Conservation (phyloP, 1,140 invertebrate genomes). For the Habropoda laboriosa region DNA sequence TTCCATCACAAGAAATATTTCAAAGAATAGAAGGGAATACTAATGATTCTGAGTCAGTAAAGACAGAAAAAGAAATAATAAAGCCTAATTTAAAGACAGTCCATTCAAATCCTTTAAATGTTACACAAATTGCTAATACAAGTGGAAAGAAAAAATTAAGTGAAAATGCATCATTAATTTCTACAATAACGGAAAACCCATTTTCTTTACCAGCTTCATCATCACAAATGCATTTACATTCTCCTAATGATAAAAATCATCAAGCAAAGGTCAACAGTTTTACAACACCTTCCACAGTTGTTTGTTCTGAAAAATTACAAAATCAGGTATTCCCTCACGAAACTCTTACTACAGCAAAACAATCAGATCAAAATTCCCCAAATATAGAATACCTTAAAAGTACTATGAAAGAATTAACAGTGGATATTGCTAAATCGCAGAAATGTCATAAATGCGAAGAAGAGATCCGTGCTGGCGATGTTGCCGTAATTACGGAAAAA, state of each 20-base stretch:
- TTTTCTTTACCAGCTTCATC: neutral
- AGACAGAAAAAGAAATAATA: slow-evolving; percentile 21
- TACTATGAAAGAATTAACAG: slow-evolving; percentile 61
- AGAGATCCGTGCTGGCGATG: slow-evolving; percentile 87
- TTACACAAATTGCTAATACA: neutral
- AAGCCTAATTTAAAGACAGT: slow-evolving; percentile 17
- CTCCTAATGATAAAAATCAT: slow-evolving; percentile 35
- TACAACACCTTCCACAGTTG: slow-evolving; percentile 62
- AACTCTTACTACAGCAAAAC: slow-evolving; percentile 23
- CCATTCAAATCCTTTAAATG: slow-evolving; percentile 3
- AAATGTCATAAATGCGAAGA: slow-evolving; percentile 82
- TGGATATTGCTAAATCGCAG: slow-evolving; percentile 59
- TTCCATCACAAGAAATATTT: neutral
- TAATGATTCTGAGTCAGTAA: neutral
- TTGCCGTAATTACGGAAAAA: slow-evolving; percentile 92
- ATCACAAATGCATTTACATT: neutral
- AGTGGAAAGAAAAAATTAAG: too few species aligned
- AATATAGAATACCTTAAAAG: slow-evolving; percentile 23
- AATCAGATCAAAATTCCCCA: neutral
- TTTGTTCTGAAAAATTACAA: slow-evolving; percentile 72
- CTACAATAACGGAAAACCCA: neutral
- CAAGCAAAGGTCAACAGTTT: slow-evolving; percentile 65
- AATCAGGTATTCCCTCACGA: slow-evolving; percentile 75
- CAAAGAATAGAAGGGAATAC: neutral
- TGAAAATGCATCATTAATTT: neutral